Conservation (phyloP, 2,113 vertebrate species). For the Lagopus leucura region DNA sequence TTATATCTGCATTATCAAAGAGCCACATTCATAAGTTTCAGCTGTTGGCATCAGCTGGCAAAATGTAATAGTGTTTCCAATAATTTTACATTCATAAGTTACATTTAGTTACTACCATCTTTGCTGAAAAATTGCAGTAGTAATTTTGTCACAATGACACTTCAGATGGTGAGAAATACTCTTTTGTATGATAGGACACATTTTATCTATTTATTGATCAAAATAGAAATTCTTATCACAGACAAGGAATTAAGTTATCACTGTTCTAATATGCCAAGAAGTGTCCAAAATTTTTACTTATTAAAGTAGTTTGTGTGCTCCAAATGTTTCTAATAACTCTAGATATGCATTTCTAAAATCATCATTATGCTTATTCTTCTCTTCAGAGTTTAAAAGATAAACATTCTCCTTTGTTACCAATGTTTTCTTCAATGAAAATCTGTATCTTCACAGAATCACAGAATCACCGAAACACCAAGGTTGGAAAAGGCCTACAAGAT, state of each 20-base stretch:
- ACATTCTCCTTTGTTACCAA: neutral
- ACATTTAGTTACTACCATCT: neutral
- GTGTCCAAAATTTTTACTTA: too few species aligned
- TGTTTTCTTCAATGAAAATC: neutral
- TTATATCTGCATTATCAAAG: neutral
- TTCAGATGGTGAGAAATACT: neutral
- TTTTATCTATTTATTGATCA: neutral
- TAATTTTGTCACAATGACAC: neutral
- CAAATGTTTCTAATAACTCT: neutral
- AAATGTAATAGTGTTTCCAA: neutral
- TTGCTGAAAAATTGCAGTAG: neutral
- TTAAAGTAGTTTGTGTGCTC: neutral
- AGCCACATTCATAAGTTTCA: conserved; percentile 6
- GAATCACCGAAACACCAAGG: too few species aligned
- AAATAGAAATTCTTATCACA: neutral
- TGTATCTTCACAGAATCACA: neutral
- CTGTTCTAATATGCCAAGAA: neutral
- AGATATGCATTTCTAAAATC: neutral
- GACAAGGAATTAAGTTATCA: neutral
- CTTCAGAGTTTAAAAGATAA: neutral
- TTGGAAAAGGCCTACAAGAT: too few species aligned
- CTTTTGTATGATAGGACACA: neutral
- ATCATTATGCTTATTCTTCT: neutral
- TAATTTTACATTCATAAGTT: neutral
- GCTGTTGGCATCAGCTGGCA: neutral